These are phyloP conservation scores for Amblyopsis rosae DNA, from an alignment of 2,113 vertebrate genomes.

Conservation along the genomic window DNA sequence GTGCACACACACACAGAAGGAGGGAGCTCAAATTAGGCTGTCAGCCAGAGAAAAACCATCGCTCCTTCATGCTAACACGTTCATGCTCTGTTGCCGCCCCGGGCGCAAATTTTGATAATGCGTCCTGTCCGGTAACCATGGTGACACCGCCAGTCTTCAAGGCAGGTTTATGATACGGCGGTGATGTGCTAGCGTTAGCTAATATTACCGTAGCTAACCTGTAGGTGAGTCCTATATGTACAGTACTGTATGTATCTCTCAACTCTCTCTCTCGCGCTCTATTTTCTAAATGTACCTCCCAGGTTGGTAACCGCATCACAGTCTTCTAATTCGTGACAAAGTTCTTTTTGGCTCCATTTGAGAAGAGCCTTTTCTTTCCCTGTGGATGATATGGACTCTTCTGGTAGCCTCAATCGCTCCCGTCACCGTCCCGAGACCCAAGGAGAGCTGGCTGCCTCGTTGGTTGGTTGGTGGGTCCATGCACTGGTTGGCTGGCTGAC, in stretches of 20 bases:
- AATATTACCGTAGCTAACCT: too few relatives aligned
- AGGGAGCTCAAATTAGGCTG: slow-evolving; percentile 79
- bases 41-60: slow-evolving; percentile 77
- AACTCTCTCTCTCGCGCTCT: not conserved
- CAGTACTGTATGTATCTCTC: too few relatives aligned
- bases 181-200: too few relatives aligned
- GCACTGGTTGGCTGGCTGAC: not conserved
- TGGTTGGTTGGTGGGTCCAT: not conserved
- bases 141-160: too few relatives aligned
- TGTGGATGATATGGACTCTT: slow-evolving; percentile 53
- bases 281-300: not conserved
- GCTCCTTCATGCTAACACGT: slow-evolving; percentile 76
- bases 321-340: slow-evolving; percentile 77
- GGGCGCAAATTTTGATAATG: not conserved
- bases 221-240: too few relatives aligned
- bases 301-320: slow-evolving; percentile 51
- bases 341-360: slow-evolving; percentile 79
- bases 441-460: slow-evolving; percentile 1
- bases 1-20: slow-evolving; percentile 49
- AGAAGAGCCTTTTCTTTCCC: slow-evolving; percentile 64
- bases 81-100: slow-evolving; percentile 45
- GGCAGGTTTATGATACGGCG: too few relatives aligned
- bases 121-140: too few relatives aligned
- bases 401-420: slow-evolving; percentile 42
- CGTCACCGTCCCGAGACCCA: slow-evolving; percentile 27